Conservation (phyloP, 2,113 vertebrate species). For the Fregetta grallaria region DNA sequence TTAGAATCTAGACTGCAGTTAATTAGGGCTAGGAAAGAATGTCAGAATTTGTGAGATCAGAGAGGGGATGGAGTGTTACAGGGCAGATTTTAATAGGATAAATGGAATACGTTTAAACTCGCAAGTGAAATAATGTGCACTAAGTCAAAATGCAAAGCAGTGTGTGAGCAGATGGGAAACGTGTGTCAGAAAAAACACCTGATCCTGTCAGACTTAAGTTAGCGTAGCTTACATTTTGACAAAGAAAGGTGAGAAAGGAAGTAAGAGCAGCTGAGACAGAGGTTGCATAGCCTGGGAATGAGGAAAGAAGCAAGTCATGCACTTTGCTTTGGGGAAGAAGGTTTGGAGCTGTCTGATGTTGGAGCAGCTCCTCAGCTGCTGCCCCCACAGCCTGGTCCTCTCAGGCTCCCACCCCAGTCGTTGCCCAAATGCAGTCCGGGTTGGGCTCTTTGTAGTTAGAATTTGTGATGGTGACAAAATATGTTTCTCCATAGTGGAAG, state of each 20-base stretch:
- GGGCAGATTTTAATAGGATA: neutral
- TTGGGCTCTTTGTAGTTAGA: neutral
- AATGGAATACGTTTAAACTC: neutral
- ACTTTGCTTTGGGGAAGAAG: neutral
- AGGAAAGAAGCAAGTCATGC: neutral
- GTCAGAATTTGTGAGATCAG: neutral
- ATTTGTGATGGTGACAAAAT: neutral
- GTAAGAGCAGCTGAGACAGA: neutral
- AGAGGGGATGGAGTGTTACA: neutral
- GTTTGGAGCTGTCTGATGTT: neutral
- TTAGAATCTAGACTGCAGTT: neutral
- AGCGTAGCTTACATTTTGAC: neutral
- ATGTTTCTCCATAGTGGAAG: neutral
- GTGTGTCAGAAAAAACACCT: neutral
- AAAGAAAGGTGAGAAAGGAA: neutral
- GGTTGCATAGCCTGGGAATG: neutral
- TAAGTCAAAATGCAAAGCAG: neutral
- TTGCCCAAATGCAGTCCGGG: neutral
- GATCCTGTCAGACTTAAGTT: neutral
- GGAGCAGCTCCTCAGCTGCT: neutral
- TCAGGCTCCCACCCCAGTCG: fast-evolving
- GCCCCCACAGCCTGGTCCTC: neutral
- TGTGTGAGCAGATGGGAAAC: neutral
- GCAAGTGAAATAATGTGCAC: neutral
- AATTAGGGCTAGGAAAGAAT: neutral